Conservation (phyloP, 2,113 vertebrate species). For the Barnardius zonarius region DNA sequence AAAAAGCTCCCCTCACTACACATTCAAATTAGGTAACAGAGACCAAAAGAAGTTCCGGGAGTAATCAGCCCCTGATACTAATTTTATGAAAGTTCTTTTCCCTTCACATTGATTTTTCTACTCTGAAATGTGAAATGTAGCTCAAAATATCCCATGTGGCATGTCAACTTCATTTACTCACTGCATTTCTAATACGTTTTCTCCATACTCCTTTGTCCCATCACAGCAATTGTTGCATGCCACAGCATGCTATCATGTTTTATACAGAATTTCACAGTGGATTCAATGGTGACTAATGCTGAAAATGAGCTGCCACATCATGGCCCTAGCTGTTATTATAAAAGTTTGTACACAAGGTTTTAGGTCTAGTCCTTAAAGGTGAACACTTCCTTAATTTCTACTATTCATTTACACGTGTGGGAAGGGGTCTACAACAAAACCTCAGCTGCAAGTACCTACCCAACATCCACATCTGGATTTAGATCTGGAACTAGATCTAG, state of each 20-base stretch:
- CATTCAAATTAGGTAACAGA: background rate
- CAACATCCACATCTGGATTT: background rate
- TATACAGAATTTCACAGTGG: conserved; percentile 59
- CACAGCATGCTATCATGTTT: conserved; percentile 66
- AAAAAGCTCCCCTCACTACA: background rate
- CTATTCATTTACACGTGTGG: background rate
- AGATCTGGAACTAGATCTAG: background rate
- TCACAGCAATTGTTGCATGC: conserved; percentile 50
- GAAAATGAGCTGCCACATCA: conserved; percentile 50
- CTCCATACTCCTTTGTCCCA: conserved; percentile 41
- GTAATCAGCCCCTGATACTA: background rate
- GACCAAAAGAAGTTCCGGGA: conserved; percentile 33
- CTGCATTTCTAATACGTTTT: conserved; percentile 60
- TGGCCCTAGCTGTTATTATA: background rate
- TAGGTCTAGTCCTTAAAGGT: background rate
- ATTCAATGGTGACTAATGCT: conserved; percentile 57
- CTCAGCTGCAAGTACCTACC: background rate
- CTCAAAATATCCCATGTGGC: conserved; percentile 59
- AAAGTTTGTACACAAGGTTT: background rate
- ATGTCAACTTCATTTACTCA: conserved; percentile 63
- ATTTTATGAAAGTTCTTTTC: conserved; percentile 54
- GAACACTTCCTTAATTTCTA: background rate
- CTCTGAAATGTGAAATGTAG: conserved; percentile 51
- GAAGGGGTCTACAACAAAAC: background rate
- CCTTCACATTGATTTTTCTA: conserved; percentile 50